Evolutionary conservation across 2,113 vertebrate species (phyloP).

Genomic region (Buteo buteo): DNA sequence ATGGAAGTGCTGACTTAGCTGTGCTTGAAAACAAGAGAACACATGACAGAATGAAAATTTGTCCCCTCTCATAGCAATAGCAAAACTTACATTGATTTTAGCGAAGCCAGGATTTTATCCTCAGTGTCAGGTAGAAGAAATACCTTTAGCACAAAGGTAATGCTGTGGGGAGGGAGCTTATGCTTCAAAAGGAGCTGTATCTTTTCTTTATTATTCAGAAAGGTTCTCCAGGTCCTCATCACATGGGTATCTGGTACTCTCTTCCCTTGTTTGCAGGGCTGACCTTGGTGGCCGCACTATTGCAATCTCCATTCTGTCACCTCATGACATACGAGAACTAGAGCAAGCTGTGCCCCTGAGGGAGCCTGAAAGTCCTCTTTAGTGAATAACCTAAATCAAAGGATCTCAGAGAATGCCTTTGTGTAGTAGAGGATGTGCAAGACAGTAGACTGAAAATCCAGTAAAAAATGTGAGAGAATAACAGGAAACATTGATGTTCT

Average conservation of each 20-base stretch:
- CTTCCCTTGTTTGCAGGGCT: not conserved
- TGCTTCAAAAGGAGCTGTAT: not conserved
- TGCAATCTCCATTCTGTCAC: not conserved
- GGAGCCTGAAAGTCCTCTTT: not conserved
- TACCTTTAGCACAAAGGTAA: not conserved
- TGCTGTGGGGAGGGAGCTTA: not conserved
- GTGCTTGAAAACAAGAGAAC: not conserved
- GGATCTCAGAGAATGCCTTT: not conserved
- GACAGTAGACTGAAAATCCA: not conserved
- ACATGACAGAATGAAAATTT: not conserved
- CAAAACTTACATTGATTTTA: not conserved
- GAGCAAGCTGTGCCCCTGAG: not conserved
- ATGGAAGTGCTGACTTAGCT: not conserved
- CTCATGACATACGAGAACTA: not conserved
- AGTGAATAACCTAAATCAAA: not conserved
- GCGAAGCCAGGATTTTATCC: not conserved
- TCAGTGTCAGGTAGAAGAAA: not conserved
- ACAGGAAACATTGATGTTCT: not conserved
- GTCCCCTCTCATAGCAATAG: not conserved
- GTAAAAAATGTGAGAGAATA: not conserved
- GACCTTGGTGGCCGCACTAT: not conserved
- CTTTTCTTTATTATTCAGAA: not conserved
- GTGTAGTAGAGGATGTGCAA: not conserved
- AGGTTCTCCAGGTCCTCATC: not conserved
- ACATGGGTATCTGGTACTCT: not conserved